phyloP scores from a whole-genome alignment of 1,140 invertebrate species.

The Drosophila nigrodunni region DNA sequence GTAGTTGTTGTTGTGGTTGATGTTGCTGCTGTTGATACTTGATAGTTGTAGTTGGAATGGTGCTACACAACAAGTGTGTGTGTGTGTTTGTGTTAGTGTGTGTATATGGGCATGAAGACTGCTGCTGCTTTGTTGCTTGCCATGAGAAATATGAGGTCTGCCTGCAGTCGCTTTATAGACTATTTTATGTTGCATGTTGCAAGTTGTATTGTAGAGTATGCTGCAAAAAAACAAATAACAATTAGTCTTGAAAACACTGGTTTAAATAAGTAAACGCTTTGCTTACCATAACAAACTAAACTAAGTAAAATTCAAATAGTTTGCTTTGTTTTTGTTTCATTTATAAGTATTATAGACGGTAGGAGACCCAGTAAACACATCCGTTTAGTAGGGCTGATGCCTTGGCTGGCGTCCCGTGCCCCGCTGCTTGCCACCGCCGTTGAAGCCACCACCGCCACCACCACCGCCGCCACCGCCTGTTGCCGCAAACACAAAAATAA shows the following conservation, averaged over 20 bases:
- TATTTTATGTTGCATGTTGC: constrained; percentile 40
- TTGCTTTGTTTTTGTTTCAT: constrained; percentile 39
- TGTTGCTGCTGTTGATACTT: constrained; percentile 23
- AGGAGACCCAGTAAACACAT: constrained; percentile 26
- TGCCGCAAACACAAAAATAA: constrained; percentile 17
- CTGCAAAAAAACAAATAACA: constrained; percentile 20
- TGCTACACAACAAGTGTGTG: constrained; percentile 70
- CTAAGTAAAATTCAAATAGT: constrained; percentile 83
- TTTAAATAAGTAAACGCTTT: not conserved
- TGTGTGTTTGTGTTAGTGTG: constrained; percentile 42
- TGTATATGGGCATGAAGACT: constrained; percentile 54
- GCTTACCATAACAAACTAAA: constrained; percentile 84
- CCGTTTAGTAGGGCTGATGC: constrained; percentile 84
- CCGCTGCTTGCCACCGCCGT: constrained; percentile 84
- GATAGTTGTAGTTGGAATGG: constrained; percentile 66
- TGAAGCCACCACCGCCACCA: constrained; percentile 73
- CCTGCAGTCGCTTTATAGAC: constrained; percentile 46
- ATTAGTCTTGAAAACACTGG: not conserved
- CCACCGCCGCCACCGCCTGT: constrained; percentile 46
- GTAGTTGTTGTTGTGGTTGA: constrained; percentile 15
- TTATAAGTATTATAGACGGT: constrained; percentile 53
- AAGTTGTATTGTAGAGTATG: constrained; percentile 44
- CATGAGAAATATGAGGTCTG: constrained; percentile 48
- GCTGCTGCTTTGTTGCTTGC: constrained; percentile 51
- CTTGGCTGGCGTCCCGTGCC: constrained; percentile 82